A percentile compares a stretch with the other conserved stretches of the same genome.
Evolutionary conservation across 2,797 vertebrate genomes (phyloP).

Genomic region (Pteronotus mesoamericanus): DNA sequence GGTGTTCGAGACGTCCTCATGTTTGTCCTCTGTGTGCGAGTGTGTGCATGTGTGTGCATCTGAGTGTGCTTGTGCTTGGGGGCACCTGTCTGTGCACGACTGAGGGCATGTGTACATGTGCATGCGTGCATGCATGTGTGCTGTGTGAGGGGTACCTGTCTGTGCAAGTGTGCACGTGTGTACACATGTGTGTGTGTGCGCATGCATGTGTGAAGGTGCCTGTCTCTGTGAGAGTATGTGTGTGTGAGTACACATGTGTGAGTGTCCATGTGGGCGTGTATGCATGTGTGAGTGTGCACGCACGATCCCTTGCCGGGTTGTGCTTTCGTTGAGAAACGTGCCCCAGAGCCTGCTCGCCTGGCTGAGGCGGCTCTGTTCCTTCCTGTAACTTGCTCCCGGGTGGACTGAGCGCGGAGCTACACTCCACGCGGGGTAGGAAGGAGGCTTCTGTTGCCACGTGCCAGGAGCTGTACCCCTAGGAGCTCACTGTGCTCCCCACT

Average conservation of each 20-base stretch:
- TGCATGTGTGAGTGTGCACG: neutral
- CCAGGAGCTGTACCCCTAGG: neutral
- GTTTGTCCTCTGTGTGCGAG: rapidly evolving
- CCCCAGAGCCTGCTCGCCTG: neutral
- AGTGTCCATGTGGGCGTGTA: too few species aligned
- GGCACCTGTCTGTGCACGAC: too few species aligned
- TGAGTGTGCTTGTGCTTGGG: too few species aligned
- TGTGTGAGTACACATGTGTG: neutral
- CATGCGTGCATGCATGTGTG: too few species aligned
- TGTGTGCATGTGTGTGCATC: rapidly evolving
- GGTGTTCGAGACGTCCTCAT: rapidly evolving
- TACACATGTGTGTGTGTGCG: rapidly evolving
- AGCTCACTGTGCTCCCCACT: rapidly evolving
- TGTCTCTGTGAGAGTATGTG: rapidly evolving
- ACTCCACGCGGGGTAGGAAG: rapidly evolving
- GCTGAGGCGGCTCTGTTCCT: rapidly evolving
- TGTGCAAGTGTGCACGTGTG: too few species aligned
- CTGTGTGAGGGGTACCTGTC: too few species aligned
- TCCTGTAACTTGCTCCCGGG: rapidly evolving
- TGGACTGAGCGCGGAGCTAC: neutral
- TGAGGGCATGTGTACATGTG: too few species aligned
- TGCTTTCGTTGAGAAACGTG: neutral
- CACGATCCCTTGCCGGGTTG: neutral
- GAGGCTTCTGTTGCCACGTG: rapidly evolving
- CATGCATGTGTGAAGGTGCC: too few species aligned